These are phyloP conservation scores for Chirona hameri DNA, from an alignment of 2,888 invertebrate species.

Conservation along the genomic window DNA sequence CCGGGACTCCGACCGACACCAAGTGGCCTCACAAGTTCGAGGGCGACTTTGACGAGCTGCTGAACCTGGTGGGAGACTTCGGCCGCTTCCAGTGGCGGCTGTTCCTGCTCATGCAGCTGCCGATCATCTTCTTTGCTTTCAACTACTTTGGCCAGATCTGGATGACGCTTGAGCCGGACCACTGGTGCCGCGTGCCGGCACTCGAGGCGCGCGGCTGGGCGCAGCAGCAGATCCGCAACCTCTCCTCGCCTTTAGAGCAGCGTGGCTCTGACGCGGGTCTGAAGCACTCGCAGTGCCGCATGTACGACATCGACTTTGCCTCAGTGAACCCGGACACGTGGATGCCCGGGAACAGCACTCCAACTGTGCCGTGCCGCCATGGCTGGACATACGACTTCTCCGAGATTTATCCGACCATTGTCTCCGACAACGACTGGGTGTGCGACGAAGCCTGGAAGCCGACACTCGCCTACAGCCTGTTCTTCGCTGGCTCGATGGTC, in stretches of 20 bases:
- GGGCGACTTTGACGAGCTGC: slow-evolving; percentile 72
- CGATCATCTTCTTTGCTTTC: slow-evolving; percentile 57
- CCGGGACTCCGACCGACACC: no score
- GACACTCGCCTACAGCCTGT: slow-evolving; percentile 75
- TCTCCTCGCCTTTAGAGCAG: slow-evolving; percentile 62
- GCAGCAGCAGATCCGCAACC: slow-evolving; percentile 50
- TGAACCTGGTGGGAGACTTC: slow-evolving; percentile 80
- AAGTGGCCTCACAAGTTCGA: neutral
- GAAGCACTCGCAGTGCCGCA: slow-evolving; percentile 62
- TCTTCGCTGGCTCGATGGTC: slow-evolving; percentile 81
- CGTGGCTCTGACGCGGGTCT: slow-evolving; percentile 38
- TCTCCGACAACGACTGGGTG: slow-evolving; percentile 82
- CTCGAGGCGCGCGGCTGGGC: slow-evolving; percentile 58
- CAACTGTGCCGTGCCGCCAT: slow-evolving; percentile 60
- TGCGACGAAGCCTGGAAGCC: slow-evolving; percentile 74
- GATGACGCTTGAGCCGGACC: slow-evolving; percentile 71
- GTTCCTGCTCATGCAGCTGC: slow-evolving; percentile 53
- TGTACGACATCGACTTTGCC: slow-evolving; percentile 74
- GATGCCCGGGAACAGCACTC: slow-evolving; percentile 67
- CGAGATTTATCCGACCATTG: slow-evolving; percentile 76
- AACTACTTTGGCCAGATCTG: slow-evolving; percentile 28
- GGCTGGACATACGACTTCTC: slow-evolving; percentile 83
- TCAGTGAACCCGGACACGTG: slow-evolving; percentile 53
- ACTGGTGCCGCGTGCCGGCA: slow-evolving; percentile 78
- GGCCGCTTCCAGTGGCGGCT: slow-evolving; percentile 65